Evolutionary conservation across 2,113 vertebrate genomes (phyloP).

Genomic region (Cynocephalus volans): DNA sequence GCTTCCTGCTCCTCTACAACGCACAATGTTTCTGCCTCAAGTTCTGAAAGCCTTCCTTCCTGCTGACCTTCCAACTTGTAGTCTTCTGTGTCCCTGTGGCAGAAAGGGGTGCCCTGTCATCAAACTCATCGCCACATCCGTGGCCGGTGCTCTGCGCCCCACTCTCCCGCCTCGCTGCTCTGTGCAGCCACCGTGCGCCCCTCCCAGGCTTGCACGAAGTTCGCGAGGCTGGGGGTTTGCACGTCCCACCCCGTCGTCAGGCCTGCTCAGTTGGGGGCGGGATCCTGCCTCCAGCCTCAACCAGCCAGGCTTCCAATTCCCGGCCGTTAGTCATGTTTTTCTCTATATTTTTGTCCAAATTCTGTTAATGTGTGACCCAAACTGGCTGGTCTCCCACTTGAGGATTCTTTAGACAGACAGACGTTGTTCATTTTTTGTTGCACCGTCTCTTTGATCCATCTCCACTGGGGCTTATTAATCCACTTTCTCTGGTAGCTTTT

Average conservation of each 20-base stretch:
- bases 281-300: conserved; percentile 93
- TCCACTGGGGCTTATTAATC: neutral
- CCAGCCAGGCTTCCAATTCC: conserved; percentile 95
- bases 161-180: conserved; percentile 94
- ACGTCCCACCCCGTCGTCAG: conserved; percentile 90
- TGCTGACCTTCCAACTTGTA: conserved; percentile 95
- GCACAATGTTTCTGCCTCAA: conserved; percentile 93
- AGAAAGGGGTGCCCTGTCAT: conserved; percentile 92
- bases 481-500: neutral
- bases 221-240: conserved; percentile 92
- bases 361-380: conserved; percentile 93
- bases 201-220: conserved; percentile 94
- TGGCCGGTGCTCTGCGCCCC: conserved; percentile 90
- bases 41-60: conserved; percentile 93
- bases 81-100: conserved; percentile 94
- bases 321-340: conserved; percentile 91
- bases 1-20: conserved; percentile 96
- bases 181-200: conserved; percentile 95
- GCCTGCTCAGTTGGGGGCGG: conserved; percentile 89
- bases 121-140: conserved; percentile 94
- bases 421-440: conserved; percentile 94
- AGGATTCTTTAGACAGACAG: conserved; percentile 96
- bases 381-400: conserved; percentile 91
- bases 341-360: conserved; percentile 91
- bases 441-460: conserved; percentile 90